These are phyloP conservation scores for Athalia circularis DNA, from an alignment of 2,888 invertebrate species.

Conservation along the genomic window DNA sequence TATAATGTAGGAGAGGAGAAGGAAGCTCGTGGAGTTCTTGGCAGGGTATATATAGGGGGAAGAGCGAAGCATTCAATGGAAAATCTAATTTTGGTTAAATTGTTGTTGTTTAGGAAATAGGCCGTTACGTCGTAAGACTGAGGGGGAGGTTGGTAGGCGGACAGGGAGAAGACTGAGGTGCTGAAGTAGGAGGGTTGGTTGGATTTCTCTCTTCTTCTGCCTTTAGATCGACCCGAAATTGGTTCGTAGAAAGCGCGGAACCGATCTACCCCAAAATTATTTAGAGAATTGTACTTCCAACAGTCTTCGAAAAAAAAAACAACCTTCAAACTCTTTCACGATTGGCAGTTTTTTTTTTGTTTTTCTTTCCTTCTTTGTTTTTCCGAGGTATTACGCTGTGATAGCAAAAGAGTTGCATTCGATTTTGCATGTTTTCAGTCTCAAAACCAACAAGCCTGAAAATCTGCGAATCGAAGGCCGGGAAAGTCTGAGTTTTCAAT, in stretches of 20 bases:
- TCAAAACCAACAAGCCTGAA: background rate
- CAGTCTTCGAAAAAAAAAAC: background rate
- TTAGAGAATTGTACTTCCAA: background rate
- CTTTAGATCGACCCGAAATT: constrained; percentile 2
- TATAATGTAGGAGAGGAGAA: constrained; percentile 16
- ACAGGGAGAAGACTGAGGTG: background rate
- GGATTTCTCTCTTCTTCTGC: background rate
- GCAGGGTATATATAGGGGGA: constrained; percentile 15
- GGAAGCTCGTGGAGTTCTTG: background rate
- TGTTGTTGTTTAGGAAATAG: constrained; percentile 42
- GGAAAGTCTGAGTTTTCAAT: constrained; percentile 20
- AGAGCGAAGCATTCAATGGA: constrained; percentile 41
- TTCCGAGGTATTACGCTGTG: too few relatives aligned
- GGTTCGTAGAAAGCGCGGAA: constrained; percentile 9
- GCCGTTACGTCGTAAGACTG: constrained; percentile 37
- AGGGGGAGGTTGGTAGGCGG: background rate
- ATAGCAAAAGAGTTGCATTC: too few relatives aligned
- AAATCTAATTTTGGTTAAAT: constrained; percentile 46
- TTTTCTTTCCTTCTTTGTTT: too few relatives aligned
- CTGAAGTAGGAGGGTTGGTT: background rate
- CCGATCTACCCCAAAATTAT: background rate
- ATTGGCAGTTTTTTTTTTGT: too few relatives aligned
- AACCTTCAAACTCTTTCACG: background rate
- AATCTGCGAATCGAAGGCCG: constrained; percentile 22
- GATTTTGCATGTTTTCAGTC: too few relatives aligned